Base-by-base conservation (phyloP, 2,888 invertebrate species). In the Galerucella pusilla region DNA sequence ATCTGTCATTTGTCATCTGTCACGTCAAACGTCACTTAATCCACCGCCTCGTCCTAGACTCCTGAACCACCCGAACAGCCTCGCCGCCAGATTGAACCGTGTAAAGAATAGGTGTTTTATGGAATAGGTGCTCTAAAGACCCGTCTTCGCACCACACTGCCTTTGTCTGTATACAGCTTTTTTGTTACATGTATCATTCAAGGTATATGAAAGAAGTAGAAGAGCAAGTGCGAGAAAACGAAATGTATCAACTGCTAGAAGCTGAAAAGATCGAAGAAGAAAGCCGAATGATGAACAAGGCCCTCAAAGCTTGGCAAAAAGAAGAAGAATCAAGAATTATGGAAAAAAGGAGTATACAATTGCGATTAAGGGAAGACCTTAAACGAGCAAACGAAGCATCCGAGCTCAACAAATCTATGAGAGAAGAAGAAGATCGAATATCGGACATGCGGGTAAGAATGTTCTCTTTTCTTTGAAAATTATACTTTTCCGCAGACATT, bases 261-360 rank as follows among this genome's bases (percentile, higher is more conserved):
- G 91, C 92, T 0, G 92, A 93, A 80, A 89, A 90, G 28, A 91
- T 91, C n/a, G 92, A 92, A 81, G 93, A 93, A 81, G 93, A 94
- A 85, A 91, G 91, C 75, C 90, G 90, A 67, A 87, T 91, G 61
- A 88, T 91, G 78, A 93, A 92, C 85, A 90, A 91, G 76, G 91
- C 90, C 10, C 89, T 91, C 83, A 90, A 92, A 71, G 91, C 91
- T 0, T 90, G 92, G 89, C 91, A 92, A 84, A 90, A 91, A 71
- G 91, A 91, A 64, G 92, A 93, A 80, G 90, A 91, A 4, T 90
- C 90, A 72, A 92, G 91, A 79, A 81, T 91, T 65, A 89, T 89
- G 77, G 90, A 90, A 79, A 91, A 91, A 71, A 88, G 89, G 60
- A 86, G 88, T 46, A 86, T 89, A 20, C 90, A 91, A 81, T 84